Conservation (phyloP, 1,140 invertebrate species). For the Plectrocnemia conspersa region DNA sequence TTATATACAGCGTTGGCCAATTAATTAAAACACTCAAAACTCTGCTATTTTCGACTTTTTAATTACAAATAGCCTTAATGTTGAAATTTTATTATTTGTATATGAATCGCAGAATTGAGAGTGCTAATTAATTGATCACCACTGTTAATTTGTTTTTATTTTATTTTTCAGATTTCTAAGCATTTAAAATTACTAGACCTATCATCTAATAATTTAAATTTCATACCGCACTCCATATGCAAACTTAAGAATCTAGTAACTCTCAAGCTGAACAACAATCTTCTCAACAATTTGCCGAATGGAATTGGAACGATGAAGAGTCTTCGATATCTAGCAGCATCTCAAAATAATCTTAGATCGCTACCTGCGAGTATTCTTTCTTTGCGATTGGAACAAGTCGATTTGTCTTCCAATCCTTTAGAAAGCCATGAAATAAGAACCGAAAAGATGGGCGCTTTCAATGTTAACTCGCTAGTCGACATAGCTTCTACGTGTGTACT, state of each 20-base stretch:
- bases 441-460: slow-evolving; percentile 1
- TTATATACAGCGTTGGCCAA: not conserved
- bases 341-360: slow-evolving; percentile 18
- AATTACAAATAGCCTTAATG: not conserved
- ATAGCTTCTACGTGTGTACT: slow-evolving; percentile 39
- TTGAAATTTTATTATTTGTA: not conserved
- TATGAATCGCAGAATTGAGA: not conserved
- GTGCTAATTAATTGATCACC: not conserved
- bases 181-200: slow-evolving; percentile 24
- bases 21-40: not conserved
- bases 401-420: slow-evolving; percentile 26
- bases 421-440: not conserved
- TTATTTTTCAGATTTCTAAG: slow-evolving; percentile 12
- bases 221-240: slow-evolving; percentile 6
- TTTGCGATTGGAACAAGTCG: slow-evolving; percentile 8
- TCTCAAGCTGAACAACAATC: slow-evolving; percentile 21
- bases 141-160: not conserved
- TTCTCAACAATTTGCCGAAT: slow-evolving; percentile 13
- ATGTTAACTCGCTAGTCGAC: slow-evolving; percentile 13
- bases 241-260: slow-evolving; percentile 16
- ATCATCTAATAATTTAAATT: slow-evolving; percentile 10
- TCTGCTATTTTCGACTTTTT: not conserved
- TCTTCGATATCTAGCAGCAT: slow-evolving; percentile 19
- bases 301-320: slow-evolving; percentile 17
- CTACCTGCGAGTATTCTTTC: slow-evolving; percentile 17